phyloP scores from a whole-genome alignment of 2,797 vertebrate genomes.

The Apogon talboti region DNA sequence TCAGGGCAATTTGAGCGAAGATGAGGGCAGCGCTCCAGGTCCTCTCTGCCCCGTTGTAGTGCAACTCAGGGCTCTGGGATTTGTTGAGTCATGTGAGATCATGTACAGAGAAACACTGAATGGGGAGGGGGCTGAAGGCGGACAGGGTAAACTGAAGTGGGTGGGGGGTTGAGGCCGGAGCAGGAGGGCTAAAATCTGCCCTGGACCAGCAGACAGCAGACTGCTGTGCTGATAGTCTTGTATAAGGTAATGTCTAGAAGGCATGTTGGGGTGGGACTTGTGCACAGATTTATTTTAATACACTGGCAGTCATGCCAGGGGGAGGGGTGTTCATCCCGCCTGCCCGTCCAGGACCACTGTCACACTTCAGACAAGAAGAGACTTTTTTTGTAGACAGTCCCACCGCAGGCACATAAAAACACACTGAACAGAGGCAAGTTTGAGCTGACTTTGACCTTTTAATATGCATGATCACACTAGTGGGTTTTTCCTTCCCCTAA shows the following conservation, averaged over 20 bases:
- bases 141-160: conserved; percentile 61
- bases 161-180: conserved; percentile 64
- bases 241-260: conserved; percentile 97
- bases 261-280: conserved; percentile 86
- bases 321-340: conserved; percentile 53
- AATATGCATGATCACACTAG: conserved; percentile 68
- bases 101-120: conserved; percentile 89
- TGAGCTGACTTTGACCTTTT: conserved; percentile 62
- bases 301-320: conserved; percentile 73
- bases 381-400: conserved; percentile 68
- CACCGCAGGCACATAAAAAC: conserved; percentile 57
- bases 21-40: conserved; percentile 88
- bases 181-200: conserved; percentile 80
- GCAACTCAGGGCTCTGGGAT: conserved; percentile 85
- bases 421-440: conserved; percentile 77
- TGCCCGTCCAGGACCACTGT: conserved; percentile 66
- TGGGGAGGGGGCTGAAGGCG: conserved; percentile 54
- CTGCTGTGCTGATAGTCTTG: conserved; percentile 88
- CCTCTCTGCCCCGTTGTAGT: conserved; percentile 87
- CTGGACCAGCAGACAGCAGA: conserved; percentile 87
- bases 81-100: conserved; percentile 99
- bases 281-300: conserved; percentile 87
- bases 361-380: conserved; percentile 61
- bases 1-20: conserved; percentile 91
- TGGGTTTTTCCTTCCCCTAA: conserved; percentile 29